Evolutionary conservation across 2,888 invertebrate species (phyloP).

Genomic region (Monoplex corrugatus): DNA sequence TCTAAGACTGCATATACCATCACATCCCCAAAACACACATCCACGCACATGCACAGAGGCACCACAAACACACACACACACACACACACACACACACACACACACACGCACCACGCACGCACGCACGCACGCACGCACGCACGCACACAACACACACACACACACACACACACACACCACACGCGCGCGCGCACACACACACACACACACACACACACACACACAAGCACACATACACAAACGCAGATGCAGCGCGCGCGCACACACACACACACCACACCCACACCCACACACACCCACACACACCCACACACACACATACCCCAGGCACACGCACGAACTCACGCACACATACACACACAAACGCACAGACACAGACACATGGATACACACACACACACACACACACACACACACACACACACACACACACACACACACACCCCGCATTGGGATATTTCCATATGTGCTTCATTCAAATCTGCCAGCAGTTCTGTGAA

Average conservation of each 20-base stretch:
- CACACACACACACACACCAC: background rate
- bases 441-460: too few species aligned
- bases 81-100: background rate
- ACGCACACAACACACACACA: background rate
- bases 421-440: conserved; percentile 5
- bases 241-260: background rate
- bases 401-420: conserved; percentile 17
- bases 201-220: conserved; percentile 1
- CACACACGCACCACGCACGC: background rate
- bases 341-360: background rate
- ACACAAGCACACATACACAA: too few species aligned
- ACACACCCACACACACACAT: too few species aligned
- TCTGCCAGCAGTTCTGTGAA: too few species aligned
- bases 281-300: background rate
- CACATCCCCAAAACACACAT: background rate
- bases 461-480: too few species aligned
- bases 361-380: background rate
- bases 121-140: background rate
- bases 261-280: background rate
- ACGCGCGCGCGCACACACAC: background rate
- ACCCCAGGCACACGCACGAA: background rate
- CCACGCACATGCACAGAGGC: background rate
- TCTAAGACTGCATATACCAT: too few species aligned
- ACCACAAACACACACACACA: background rate
- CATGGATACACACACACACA: background rate